Base-by-base conservation (phyloP, 2,888 invertebrate genomes). In the Drosophila prostipennis region DNA sequence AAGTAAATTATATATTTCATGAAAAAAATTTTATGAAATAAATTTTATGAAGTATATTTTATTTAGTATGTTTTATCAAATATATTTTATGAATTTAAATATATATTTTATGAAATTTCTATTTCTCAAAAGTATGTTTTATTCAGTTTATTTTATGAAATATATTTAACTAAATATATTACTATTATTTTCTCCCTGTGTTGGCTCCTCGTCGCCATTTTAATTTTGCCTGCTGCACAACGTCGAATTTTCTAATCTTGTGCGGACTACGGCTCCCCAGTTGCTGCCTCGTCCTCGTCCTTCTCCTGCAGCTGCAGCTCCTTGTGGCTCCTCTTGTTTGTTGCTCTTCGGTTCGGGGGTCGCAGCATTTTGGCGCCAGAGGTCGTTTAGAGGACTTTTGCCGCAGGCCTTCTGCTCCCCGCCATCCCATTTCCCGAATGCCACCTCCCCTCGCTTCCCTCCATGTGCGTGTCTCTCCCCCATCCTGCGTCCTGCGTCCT, bases 371-470 rank as follows among this genome's bases (percentile, higher is more conserved):
- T 76, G 78, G 85, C 78, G 76, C 79, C 81, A 87, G 87, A 90
- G 90, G 90, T 89, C 90, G 80, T 89, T 89, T 89, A 83, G 78
- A 90, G 88, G 90, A 89, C 89, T 82, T 85, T 72, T 87, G 85
- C 79, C 79, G 77, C 82, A 85, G 81, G 85, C 85, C 81, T 84
- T 74, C 45, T 51, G 58, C 51, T 37, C 46, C 59, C 59, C 4
- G 10, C 36, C 2, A 32, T 10, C 32, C 14, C 32, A 2, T 11
- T 14, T 16, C 13, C 4, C n/a, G 8, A n/a, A 7, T 7, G 39
- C 11, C 19, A 32, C 26, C 26, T 26, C 5, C 36, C 53, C 2
- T 8, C 46, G 10, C 3, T 14, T 7, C 16, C 13, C 39, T 16
- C n/a, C 16, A 39, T 52, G 54, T 57, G 57, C 55, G 57, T 54